phyloP scores from a whole-genome alignment of 1,140 invertebrate species.

The Bombyx mandarina region DNA sequence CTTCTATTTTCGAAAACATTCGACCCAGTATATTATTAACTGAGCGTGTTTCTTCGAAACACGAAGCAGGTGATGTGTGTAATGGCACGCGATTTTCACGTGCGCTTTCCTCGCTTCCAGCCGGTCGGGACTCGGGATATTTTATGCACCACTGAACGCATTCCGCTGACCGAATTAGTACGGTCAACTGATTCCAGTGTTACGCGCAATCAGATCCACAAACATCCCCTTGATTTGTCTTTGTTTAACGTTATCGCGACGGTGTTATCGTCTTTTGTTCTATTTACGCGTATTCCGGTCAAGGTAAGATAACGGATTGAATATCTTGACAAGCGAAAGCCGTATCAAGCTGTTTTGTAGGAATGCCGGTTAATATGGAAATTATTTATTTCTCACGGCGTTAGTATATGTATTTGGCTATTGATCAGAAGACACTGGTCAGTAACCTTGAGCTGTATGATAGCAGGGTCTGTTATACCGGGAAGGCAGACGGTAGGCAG shows the following conservation, averaged over 20 bases:
- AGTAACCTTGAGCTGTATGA: too few species aligned
- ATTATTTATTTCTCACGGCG: too few species aligned
- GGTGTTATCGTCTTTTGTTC: too few species aligned
- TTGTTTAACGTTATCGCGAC: conserved; percentile 26
- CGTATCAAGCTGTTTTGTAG: too few species aligned
- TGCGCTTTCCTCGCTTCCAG: conserved; percentile 21
- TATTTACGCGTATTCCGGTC: too few species aligned
- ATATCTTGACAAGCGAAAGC: too few species aligned
- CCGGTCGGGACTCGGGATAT: conserved; percentile 25
- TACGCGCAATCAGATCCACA: conserved; percentile 53
- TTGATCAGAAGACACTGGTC: too few species aligned
- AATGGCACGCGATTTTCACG: conserved; percentile 26
- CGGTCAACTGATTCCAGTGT: conserved; percentile 57
- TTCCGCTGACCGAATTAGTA: conserved; percentile 54
- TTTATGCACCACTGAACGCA: conserved; percentile 57
- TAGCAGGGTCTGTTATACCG: too few species aligned
- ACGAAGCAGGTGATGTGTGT: conserved; percentile 24
- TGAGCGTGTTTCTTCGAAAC: not conserved
- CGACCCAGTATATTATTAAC: not conserved
- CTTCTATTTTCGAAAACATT: not conserved
- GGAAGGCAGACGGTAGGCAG: too few species aligned
- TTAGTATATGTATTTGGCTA: too few species aligned
- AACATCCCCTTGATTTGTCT: conserved; percentile 45
- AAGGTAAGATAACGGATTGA: too few species aligned
- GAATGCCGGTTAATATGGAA: too few species aligned